Conservation (phyloP, 2,113 vertebrate species). For the Dendropsophus ebraccatus region DNA sequence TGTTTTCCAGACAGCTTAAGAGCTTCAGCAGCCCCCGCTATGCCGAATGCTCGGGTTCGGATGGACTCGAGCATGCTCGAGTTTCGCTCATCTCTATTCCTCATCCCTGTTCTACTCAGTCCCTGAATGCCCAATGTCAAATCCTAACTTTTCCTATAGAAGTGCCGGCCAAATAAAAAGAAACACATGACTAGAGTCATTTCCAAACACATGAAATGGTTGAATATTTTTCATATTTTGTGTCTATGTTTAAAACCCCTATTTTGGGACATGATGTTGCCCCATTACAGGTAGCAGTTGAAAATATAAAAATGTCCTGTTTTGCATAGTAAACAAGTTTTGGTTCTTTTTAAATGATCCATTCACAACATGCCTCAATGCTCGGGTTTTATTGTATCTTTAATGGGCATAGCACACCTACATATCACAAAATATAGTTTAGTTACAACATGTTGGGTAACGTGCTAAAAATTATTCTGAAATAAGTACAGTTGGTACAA, state of each 20-base stretch:
- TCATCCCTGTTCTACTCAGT: too few relatives aligned
- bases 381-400: conserved; percentile 71
- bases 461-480: conserved; percentile 43
- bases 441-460: conserved; percentile 49
- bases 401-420: conserved; percentile 68
- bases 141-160: not conserved
- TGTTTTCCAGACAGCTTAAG: too few relatives aligned
- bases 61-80: too few relatives aligned
- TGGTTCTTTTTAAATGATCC: not conserved
- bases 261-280: not conserved
- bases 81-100: too few relatives aligned
- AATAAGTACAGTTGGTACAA: conserved; percentile 77
- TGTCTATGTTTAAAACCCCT: not conserved
- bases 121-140: too few relatives aligned
- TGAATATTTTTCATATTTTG: not conserved
- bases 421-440: conserved; percentile 44
- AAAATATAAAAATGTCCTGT: not conserved
- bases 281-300: not conserved
- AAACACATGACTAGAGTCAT: not conserved
- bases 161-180: not conserved
- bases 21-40: too few relatives aligned
- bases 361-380: conserved; percentile 58
- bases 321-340: not conserved
- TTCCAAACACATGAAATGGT: not conserved
- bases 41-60: too few relatives aligned